Evolutionary conservation across 2,888 invertebrate genomes (phyloP).

Genomic region (Apotomis betuletana): DNA sequence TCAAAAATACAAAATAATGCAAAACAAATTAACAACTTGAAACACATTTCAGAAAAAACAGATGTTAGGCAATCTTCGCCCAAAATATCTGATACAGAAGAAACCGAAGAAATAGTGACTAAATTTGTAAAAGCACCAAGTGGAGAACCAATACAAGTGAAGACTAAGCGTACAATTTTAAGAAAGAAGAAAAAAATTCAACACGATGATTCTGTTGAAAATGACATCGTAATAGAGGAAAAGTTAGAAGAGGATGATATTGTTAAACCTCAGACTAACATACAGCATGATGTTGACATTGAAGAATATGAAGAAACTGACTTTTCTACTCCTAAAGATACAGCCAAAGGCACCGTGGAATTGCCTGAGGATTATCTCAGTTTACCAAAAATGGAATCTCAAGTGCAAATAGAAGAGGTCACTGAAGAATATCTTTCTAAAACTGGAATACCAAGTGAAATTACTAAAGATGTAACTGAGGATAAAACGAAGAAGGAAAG

Average conservation of each 20-base stretch:
- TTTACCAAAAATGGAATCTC: slow-evolving; percentile 62
- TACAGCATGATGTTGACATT: slow-evolving; percentile 65
- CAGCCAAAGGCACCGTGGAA: slow-evolving; percentile 66
- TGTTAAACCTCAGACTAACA: slow-evolving; percentile 44
- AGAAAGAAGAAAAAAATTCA: slow-evolving; percentile 68
- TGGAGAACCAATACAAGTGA: slow-evolving; percentile 80
- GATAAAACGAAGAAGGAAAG: slow-evolving; percentile 25
- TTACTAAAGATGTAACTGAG: background rate
- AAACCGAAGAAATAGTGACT: slow-evolving; percentile 85
- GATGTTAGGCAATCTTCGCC: slow-evolving; percentile 54
- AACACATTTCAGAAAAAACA: slow-evolving; percentile 61
- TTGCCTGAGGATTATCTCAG: slow-evolving; percentile 64
- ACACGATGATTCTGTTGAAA: slow-evolving; percentile 54
- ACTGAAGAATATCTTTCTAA: slow-evolving; percentile 33
- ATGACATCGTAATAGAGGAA: slow-evolving; percentile 82
- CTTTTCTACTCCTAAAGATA: slow-evolving; percentile 49
- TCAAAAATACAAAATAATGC: too few species aligned
- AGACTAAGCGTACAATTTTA: slow-evolving; percentile 83
- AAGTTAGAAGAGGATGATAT: slow-evolving; percentile 70
- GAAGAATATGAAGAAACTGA: slow-evolving; percentile 70
- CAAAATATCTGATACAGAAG: slow-evolving; percentile 77
- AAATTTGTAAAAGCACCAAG: slow-evolving; percentile 80
- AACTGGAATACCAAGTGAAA: slow-evolving; percentile 13
- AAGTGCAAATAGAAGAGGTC: slow-evolving; percentile 67
- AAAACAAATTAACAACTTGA: background rate